Evolutionary conservation across 2,888 invertebrate species (phyloP).

Genomic region (Phlogophora meticulosa): DNA sequence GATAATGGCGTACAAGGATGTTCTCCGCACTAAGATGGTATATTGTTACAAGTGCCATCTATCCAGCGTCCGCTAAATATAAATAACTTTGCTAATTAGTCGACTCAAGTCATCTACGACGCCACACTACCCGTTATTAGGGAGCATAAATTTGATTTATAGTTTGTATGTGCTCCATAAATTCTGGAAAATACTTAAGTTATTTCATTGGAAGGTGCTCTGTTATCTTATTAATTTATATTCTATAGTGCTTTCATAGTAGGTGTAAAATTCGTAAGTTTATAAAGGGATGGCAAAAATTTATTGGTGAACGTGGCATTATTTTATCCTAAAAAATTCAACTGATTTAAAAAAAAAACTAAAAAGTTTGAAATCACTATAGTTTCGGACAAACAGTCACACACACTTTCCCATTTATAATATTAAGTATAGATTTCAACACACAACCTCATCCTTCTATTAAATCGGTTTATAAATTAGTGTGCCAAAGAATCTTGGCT

Average conservation of each 20-base stretch:
- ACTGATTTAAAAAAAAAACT: too few species aligned
- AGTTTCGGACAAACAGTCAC: too few species aligned
- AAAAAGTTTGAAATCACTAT: too few species aligned
- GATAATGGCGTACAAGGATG: slow-evolving; percentile 36
- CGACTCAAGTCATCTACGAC: slow-evolving; percentile 64
- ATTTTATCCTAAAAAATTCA: too few species aligned
- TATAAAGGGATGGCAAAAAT: too few species aligned
- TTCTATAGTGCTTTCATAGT: slow-evolving; percentile 11
- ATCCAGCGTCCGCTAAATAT: slow-evolving; percentile 47
- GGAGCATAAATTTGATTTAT: slow-evolving; percentile 74
- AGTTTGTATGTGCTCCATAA: slow-evolving; percentile 68
- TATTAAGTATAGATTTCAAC: too few species aligned
- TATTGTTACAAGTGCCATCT: slow-evolving; percentile 54
- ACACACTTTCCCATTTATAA: too few species aligned
- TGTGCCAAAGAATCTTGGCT: too few species aligned
- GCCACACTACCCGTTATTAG: slow-evolving; percentile 70
- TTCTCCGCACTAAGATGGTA: slow-evolving; percentile 26
- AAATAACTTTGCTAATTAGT: slow-evolving; percentile 71
- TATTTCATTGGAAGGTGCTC: slow-evolving; percentile 50
- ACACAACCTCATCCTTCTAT: too few species aligned
- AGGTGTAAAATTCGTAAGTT: slow-evolving; percentile 11
- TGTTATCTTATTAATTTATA: slow-evolving; percentile 56
- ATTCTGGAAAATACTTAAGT: slow-evolving; percentile 67
- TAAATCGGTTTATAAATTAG: too few species aligned
- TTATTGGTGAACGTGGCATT: too few species aligned